phyloP scores from a whole-genome alignment of 2,113 vertebrate genomes.

The western clawed frog (Xenopus tropicalis) region UCB_Xtro_10.0 CM004444.2:38403001-38403500 shows the following conservation, averaged over 20 bases:
- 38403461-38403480: constrained; percentile 79
- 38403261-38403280: constrained; percentile 76
- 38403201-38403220: constrained; percentile 76
- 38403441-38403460: constrained; percentile 83
- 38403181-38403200: constrained; percentile 72
- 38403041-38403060: constrained; percentile 67
- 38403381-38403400: constrained; percentile 81
- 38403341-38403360: constrained; percentile 70
- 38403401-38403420: constrained; percentile 79
- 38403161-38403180: constrained; percentile 67
- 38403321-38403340: constrained; percentile 72
- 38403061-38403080: constrained; percentile 74
- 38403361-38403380: constrained; percentile 82
- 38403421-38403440: constrained; percentile 77
- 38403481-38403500: constrained; percentile 81
- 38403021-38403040: constrained; percentile 82
- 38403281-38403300: constrained; percentile 75
- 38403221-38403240: constrained; percentile 75
- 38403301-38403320: constrained; percentile 82
- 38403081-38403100: constrained; percentile 74
- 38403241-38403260: constrained; percentile 76
- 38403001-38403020: constrained; percentile 47
- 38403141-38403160: constrained; percentile 72
- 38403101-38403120: constrained; percentile 71
- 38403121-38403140: constrained; percentile 82